Evolutionary conservation across 2,797 vertebrate species (phyloP).

Genomic region (Eurystomus glaucurus): DNA sequence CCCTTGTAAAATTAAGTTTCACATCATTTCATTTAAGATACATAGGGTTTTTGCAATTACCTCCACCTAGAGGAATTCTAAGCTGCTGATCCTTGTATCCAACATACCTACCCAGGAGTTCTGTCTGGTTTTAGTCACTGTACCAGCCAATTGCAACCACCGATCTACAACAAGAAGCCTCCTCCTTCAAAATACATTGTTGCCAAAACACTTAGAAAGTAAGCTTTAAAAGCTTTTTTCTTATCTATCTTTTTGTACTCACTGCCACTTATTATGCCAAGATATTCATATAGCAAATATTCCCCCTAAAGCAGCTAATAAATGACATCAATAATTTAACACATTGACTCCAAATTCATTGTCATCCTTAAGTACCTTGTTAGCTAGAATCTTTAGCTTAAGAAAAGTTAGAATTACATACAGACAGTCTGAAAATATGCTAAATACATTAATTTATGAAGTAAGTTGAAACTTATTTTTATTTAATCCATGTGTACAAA

Average conservation of each 20-base stretch:
- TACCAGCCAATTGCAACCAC: neutral
- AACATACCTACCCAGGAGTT: neutral
- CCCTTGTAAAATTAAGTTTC: neutral
- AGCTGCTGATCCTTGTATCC: neutral
- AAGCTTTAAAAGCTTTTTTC: neutral
- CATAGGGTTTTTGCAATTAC: neutral
- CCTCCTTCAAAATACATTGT: neutral
- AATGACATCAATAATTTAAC: neutral
- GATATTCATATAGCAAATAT: neutral
- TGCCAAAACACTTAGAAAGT: neutral
- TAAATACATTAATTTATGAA: neutral
- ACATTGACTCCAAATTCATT: neutral
- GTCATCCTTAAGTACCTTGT: neutral
- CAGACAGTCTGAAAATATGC: neutral
- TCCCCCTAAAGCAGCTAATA: neutral
- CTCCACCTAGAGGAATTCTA: neutral
- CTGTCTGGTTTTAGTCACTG: neutral
- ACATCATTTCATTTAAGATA: neutral
- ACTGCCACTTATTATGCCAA: neutral
- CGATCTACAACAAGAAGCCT: neutral
- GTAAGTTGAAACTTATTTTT: neutral
- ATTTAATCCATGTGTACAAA: neutral
- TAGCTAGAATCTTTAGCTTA: neutral
- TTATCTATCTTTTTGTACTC: neutral
- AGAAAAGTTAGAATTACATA: neutral